Evolutionary conservation across 2,113 vertebrate genomes (phyloP).

Genomic region (Oceanodroma tethys): DNA sequence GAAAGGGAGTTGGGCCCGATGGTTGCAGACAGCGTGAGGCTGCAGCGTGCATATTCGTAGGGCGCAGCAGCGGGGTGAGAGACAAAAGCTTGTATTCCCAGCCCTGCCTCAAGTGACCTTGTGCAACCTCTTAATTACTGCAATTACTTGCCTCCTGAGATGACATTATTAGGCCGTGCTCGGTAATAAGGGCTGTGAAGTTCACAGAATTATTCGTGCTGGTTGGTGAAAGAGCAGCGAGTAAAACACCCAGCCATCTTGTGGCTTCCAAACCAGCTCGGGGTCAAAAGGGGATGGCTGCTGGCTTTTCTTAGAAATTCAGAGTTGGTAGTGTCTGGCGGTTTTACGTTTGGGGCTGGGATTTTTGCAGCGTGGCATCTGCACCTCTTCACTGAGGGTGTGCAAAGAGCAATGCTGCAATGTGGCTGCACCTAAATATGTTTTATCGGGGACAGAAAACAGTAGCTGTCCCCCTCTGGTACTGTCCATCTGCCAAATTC

Average conservation of each 20-base stretch:
- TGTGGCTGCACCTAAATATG: background rate
- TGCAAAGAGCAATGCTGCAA: background rate
- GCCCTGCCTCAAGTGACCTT: constrained; percentile 63
- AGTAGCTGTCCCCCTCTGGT: background rate
- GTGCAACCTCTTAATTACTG: constrained; percentile 70
- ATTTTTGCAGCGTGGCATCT: background rate
- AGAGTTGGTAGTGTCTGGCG: background rate
- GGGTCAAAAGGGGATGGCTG: background rate
- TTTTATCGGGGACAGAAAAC: background rate
- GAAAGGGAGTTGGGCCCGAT: background rate
- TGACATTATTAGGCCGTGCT: constrained; percentile 61
- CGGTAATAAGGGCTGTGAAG: constrained; percentile 57
- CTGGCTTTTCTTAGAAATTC: background rate
- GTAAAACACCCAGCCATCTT: background rate
- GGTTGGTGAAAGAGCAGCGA: constrained; percentile 2
- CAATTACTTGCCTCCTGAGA: constrained; percentile 69
- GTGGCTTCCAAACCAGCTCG: background rate
- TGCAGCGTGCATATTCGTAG: background rate
- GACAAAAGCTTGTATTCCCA: constrained; percentile 63
- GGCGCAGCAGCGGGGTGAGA: background rate
- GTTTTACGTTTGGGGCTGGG: background rate
- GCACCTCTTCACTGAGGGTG: background rate
- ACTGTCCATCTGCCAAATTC: background rate
- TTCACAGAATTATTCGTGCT: constrained; percentile 52
- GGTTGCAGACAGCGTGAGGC: background rate